These are phyloP conservation scores for Myopa tessellatipennis DNA, from an alignment of 2,888 invertebrate genomes.

Conservation along the genomic window DNA sequence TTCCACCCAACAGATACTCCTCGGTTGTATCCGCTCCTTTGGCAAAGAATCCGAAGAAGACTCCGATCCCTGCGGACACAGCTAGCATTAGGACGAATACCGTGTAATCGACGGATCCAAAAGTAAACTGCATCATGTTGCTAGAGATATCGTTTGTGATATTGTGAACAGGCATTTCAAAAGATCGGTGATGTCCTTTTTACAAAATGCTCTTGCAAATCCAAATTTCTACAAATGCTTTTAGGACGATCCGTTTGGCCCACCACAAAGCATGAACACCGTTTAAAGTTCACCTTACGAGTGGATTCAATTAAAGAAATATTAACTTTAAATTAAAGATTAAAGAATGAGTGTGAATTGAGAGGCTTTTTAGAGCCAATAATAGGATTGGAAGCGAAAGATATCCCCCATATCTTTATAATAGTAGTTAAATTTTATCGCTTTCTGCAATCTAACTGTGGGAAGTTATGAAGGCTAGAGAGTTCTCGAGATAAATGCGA, in stretches of 20 bases:
- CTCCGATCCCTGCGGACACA: slow-evolving; percentile 71
- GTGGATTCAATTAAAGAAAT: background rate
- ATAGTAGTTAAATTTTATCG: background rate
- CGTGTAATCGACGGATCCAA: slow-evolving; percentile 69
- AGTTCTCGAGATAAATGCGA: background rate
- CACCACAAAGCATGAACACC: background rate
- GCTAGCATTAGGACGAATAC: slow-evolving; percentile 71
- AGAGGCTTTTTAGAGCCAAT: background rate
- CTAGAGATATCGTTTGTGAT: slow-evolving; percentile 25
- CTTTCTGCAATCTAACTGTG: background rate
- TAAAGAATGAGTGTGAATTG: background rate
- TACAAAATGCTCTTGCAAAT: background rate
- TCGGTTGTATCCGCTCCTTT: slow-evolving; percentile 69
- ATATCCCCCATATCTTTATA: background rate
- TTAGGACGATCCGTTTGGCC: background rate
- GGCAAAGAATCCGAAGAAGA: slow-evolving; percentile 72
- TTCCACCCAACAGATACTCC: slow-evolving; percentile 72
- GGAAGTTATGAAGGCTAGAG: background rate
- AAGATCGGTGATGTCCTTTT: background rate
- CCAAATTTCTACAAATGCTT: background rate
- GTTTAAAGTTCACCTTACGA: background rate
- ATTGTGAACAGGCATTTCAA: slow-evolving; percentile 37
- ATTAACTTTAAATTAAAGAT: background rate
- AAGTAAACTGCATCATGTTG: slow-evolving; percentile 52
- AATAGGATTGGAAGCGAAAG: background rate